Base-by-base conservation (phyloP, 30 jellyfish, hydroid and myxozoan genomes). In the Pseudorhiza aurosa region DNA sequence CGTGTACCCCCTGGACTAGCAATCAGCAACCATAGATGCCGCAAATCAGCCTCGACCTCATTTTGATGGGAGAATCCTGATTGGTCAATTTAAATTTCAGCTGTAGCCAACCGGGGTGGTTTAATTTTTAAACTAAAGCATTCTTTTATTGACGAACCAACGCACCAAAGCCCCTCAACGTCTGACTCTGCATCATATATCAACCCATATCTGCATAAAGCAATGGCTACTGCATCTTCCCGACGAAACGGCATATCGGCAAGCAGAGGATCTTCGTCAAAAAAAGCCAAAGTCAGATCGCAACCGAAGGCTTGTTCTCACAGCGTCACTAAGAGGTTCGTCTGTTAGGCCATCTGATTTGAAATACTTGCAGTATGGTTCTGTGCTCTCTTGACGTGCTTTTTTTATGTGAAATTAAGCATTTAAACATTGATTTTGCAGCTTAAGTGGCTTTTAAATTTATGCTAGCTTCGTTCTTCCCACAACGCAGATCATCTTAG, bases 71-170 rank as follows among this genome's bases (percentile, higher is more conserved):
- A 19, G 75, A 21, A 3, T 33, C 55, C 21, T 77, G 89, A 77
- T 77, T 77, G 89, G 89, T 46, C 55, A 17, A 77, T 77, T 77
- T 49, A 62, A 76, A 77, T 36, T 58, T 76, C 88, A 76, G 88
- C 81, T 77, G 82, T 47, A 53, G 82, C 39, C 74, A 58, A 77
- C 81, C 78, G 74, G 76, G 89, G 74, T 43, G 65, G n/a, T 55
- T 57, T 25, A 12, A 73, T 19, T 45, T 33, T 17, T 39, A 10
- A 64, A 19, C 21, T 6, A 30, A 30, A n/a, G 58, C 35, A 32
- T 25, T n/a, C 35, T 22, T n/a, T 14, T 25, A 2, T 25, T n/a
- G 32, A 5, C 59, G 14, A n/a, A 7, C n/a, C 2, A 11, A 7
- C 36, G 40, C 53, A 26, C 30, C 28, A 37, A 60, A 60, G 30